Evolutionary conservation across 2,797 vertebrate species (phyloP).

Genomic region (Enteromius paludinosus): DNA sequence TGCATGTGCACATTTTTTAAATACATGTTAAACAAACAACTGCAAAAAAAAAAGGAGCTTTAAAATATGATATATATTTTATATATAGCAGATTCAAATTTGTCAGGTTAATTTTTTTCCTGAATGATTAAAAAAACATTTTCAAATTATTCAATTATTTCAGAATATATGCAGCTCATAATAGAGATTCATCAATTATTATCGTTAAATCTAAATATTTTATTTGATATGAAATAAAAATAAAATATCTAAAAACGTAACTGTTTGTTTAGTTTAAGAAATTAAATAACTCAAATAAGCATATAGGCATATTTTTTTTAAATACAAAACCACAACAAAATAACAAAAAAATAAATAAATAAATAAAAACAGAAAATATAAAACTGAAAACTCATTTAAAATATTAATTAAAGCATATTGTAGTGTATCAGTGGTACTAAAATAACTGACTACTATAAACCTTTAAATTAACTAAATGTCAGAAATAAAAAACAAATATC

Average conservation of each 20-base stretch:
- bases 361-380: not conserved
- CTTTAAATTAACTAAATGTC: not conserved
- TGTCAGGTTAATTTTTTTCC: no score
- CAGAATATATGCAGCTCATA: not conserved
- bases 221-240: not conserved
- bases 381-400: not conserved
- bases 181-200: not conserved
- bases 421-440: not conserved
- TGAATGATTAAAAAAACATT: no score
- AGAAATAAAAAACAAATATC: not conserved
- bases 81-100: no score
- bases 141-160: not conserved
- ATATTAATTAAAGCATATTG: not conserved
- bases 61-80: no score
- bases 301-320: not conserved
- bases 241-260: not conserved
- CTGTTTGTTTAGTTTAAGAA: not conserved
- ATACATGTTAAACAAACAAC: no score
- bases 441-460: no score
- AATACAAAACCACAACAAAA: not conserved
- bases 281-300: not conserved
- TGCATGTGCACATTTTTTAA: no score
- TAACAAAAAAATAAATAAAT: not conserved
- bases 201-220: not conserved
- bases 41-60: no score